Percentiles rank a stretch among this genome's conserved stretches.
Conservation (phyloP, 2,797 vertebrate species). For the Poecilia wingei region DNA sequence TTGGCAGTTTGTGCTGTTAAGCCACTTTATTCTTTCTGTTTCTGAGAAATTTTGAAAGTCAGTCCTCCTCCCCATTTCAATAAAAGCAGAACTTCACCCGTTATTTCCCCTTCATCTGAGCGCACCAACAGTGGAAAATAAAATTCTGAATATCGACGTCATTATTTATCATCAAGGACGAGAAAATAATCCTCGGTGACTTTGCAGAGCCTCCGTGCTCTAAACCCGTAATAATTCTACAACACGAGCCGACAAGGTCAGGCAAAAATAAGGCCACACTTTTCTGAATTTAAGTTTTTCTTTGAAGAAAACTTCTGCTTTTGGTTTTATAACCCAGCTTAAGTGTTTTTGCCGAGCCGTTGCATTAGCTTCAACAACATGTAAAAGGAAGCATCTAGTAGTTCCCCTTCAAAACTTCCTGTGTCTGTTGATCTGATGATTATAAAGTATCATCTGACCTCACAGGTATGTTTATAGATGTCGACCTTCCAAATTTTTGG, state of each 20-base stretch:
- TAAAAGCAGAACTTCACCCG: conserved; percentile 13
- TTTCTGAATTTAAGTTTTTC: conserved; percentile 23
- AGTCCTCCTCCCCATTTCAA: not conserved
- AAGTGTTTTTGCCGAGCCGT: not conserved
- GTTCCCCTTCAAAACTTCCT: not conserved
- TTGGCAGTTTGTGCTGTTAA: not conserved
- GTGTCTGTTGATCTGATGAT: not conserved
- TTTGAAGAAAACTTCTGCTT: conserved; percentile 1
- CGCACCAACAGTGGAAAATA: not conserved
- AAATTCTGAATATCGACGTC: conserved; percentile 19
- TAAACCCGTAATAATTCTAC: conserved; percentile 42
- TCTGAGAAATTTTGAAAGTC: not conserved
- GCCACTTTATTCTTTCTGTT: not conserved
- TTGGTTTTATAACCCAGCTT: too few species aligned
- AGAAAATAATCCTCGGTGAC: conserved; percentile 11
- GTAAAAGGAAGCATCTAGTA: not conserved
- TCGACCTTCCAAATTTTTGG: not conserved
- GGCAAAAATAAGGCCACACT: conserved; percentile 15
- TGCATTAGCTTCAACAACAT: not conserved
- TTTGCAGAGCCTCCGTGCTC: conserved; percentile 25
- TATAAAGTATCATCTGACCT: not conserved
- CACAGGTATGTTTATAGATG: not conserved
- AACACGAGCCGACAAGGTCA: conserved; percentile 31
- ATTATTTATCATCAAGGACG: conserved; percentile 42
- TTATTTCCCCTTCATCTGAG: conserved; percentile 31